A percentile compares a stretch with the other conserved stretches of the same genome.
These are phyloP conservation scores for Brachionus rubens DNA, from an alignment of 1,140 invertebrate species.

Conservation along the genomic window DNA sequence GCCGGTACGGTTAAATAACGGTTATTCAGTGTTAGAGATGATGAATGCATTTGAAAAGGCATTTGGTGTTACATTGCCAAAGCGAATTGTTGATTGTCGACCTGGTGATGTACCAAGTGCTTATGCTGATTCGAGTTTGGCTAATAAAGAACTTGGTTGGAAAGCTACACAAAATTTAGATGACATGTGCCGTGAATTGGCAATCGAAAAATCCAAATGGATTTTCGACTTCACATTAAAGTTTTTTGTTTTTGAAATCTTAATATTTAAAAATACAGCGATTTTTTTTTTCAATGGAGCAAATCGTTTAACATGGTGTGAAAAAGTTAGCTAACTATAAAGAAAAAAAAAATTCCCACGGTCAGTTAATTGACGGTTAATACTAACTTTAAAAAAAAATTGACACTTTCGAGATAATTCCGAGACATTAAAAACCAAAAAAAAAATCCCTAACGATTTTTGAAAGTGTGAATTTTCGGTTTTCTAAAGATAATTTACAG, in stretches of 20 bases:
- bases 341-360: no score
- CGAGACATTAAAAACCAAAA: no score
- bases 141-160: constrained; percentile 77
- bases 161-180: constrained; percentile 71
- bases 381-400: no score
- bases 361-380: no score
- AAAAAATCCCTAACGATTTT: no score
- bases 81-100: constrained; percentile 67
- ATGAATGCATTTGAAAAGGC: constrained; percentile 76
- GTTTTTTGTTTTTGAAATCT: constrained; percentile 23
- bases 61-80: constrained; percentile 66
- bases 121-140: constrained; percentile 76
- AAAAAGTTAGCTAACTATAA: no score
- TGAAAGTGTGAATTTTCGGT: no score
- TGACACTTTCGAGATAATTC: no score
- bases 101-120: constrained; percentile 80
- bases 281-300: no score
- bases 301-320: no score
- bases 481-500: no score
- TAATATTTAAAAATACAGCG: no score
- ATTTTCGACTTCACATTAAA: constrained; percentile 18
- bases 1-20: constrained; percentile 74
- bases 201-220: constrained; percentile 79
- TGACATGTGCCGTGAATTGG: constrained; percentile 89
- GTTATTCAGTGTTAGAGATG: constrained; percentile 87